These are phyloP conservation scores for Phenacoccus solenopsis DNA, from an alignment of 1,140 invertebrate genomes.

Conservation along the genomic window DNA sequence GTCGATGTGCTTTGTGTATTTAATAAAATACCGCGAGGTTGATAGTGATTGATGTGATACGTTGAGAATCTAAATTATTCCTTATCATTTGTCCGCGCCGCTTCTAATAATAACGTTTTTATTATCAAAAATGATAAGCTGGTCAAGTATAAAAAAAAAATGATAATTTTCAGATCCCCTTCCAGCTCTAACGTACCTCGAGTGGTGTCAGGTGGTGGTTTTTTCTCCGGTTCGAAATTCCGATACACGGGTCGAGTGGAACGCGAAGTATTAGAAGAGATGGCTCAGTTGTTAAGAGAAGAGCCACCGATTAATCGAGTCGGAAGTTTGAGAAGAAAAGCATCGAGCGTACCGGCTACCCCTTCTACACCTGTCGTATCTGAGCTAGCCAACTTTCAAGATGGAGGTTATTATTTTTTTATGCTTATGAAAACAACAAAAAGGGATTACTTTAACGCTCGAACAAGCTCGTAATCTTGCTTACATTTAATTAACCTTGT, in stretches of 20 bases:
- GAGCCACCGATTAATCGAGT: constrained; percentile 44
- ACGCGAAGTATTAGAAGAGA: constrained; percentile 68
- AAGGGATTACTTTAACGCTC: not conserved
- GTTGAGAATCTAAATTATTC: no score
- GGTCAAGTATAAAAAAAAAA: no score
- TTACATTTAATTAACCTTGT: not conserved
- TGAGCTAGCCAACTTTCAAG: constrained; percentile 23
- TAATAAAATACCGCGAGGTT: no score
- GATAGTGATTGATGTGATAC: no score
- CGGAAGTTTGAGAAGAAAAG: constrained; percentile 54
- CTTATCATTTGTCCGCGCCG: no score
- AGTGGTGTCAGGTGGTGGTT: constrained; percentile 79
- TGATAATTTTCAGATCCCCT: constrained; percentile 29
- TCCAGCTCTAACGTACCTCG: constrained; percentile 72
- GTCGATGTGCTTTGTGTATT: no score
- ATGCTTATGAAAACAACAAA: not conserved
- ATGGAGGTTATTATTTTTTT: constrained; percentile 5
- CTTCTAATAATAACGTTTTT: no score
- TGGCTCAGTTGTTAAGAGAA: constrained; percentile 40
- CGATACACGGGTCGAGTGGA: constrained; percentile 80
- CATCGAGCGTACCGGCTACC: constrained; percentile 68
- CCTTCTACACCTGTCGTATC: constrained; percentile 54
- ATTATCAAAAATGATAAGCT: no score
- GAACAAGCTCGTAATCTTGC: not conserved
- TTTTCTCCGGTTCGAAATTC: constrained; percentile 88